phyloP scores from a whole-genome alignment of 2,113 vertebrate species.

The Stigmatopora nigra region DNA sequence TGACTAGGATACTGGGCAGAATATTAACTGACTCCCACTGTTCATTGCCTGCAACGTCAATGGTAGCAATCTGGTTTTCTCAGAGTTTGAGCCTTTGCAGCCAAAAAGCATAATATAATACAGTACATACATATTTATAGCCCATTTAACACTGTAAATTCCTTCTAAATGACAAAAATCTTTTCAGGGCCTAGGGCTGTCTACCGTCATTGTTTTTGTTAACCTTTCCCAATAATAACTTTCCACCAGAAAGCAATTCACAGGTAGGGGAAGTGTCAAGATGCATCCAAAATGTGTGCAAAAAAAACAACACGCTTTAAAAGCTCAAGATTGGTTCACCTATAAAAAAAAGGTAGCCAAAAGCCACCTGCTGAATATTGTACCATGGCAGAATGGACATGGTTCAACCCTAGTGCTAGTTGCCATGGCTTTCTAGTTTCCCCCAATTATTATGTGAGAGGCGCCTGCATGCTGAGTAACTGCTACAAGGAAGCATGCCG shows the following conservation, averaged over 20 bases:
- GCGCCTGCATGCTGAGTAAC: constrained; percentile 66
- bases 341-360: neutral
- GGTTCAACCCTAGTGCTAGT: constrained; percentile 62
- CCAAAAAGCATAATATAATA: constrained; percentile 6
- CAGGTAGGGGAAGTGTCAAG: constrained; percentile 37
- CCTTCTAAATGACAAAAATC: neutral
- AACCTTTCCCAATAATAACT: constrained; percentile 16
- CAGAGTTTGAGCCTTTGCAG: constrained; percentile 10
- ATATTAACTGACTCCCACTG: constrained; percentile 50
- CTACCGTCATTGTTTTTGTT: neutral
- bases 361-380: constrained; percentile 47
- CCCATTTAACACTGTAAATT: neutral
- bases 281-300: neutral
- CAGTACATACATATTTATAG: neutral
- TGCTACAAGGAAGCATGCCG: constrained; percentile 61
- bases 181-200: neutral
- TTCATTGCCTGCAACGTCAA: constrained; percentile 58
- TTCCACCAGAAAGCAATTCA: neutral
- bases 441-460: constrained; percentile 61
- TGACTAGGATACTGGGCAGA: constrained; percentile 59
- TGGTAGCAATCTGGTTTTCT: constrained; percentile 49
- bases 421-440: constrained; percentile 65
- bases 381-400: constrained; percentile 42
- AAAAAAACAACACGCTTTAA: neutral
- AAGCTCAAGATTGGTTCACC: neutral